A percentile compares a stretch with the other conserved stretches of the same genome.
phyloP scores from a whole-genome alignment of 2,113 vertebrate genomes.

The Catharus bicknelli region DNA sequence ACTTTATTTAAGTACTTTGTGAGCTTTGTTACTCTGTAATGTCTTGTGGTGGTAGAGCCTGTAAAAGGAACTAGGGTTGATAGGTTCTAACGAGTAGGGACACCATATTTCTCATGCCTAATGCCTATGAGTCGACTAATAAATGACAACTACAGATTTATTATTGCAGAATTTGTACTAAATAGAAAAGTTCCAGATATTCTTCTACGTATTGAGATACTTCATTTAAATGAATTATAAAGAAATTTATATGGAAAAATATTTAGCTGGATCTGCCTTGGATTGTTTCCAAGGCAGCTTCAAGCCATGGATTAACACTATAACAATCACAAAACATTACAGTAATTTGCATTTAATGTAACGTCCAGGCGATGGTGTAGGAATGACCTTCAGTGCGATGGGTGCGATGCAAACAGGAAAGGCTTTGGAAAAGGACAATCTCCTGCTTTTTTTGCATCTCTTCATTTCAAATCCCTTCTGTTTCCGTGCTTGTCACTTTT shows the following conservation, averaged over 20 bases:
- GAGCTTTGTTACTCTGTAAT: slow-evolving; percentile 79
- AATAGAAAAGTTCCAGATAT: slow-evolving; percentile 71
- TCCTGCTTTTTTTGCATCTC: slow-evolving; percentile 60
- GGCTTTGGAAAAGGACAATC: slow-evolving; percentile 75
- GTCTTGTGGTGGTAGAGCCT: slow-evolving; percentile 77
- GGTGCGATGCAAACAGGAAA: slow-evolving; percentile 42
- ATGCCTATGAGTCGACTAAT: slow-evolving; percentile 70
- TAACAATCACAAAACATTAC: slow-evolving; percentile 76
- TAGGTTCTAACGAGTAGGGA: slow-evolving; percentile 74
- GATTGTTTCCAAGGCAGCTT: slow-evolving; percentile 70
- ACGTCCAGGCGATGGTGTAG: slow-evolving; percentile 53
- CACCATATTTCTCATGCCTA: slow-evolving; percentile 66
- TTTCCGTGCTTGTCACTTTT: slow-evolving; percentile 55
- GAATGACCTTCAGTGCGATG: not conserved
- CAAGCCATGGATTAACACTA: slow-evolving; percentile 74
- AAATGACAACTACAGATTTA: slow-evolving; percentile 74
- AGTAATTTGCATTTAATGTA: slow-evolving; percentile 69
- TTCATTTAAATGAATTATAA: slow-evolving; percentile 74
- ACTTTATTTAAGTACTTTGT: slow-evolving; percentile 81
- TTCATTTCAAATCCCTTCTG: slow-evolving; percentile 25
- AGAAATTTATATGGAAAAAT: slow-evolving; percentile 68
- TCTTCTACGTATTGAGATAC: slow-evolving; percentile 73
- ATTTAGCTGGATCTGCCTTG: slow-evolving; percentile 69
- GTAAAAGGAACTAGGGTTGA: slow-evolving; percentile 69
- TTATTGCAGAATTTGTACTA: slow-evolving; percentile 76